Evolutionary conservation across 2,888 invertebrate species (phyloP), one percentile per base, ranked within the genome.

Genomic region (Andricus quercusramuli): DNA sequence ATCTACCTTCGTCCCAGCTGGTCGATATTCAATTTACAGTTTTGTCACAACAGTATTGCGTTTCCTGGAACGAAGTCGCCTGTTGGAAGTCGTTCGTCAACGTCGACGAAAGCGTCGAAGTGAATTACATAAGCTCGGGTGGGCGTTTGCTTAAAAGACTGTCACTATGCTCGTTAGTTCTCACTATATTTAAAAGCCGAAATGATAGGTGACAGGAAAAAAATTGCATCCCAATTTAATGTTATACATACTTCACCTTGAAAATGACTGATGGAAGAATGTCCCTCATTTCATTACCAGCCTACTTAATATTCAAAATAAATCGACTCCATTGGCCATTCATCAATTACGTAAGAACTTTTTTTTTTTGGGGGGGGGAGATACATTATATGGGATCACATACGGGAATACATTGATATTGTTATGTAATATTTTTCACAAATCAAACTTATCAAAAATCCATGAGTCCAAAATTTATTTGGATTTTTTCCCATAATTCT

Each of bases 21-120:
- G 87, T 92, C 92, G 91, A 92, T 92, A 92, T 92, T 91, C 91
- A 91, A 92, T 92, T 91, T 90, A 89, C 91, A 89, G 83, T 91
- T 91, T 90, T 91, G 90, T 91, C 90, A 89, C 91, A 89, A 88
- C 86, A 84, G 81, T 86, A 85, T 84, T 85, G 85, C 83, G 80
- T 85, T 89, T 90, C 90, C 82, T 79, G 83, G 89, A 89, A 90
- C 83, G 80, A 83, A 77, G 79, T 66, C 77, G 80, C 78, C 65
- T 80, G 82, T 68, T 70, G 67, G 77, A 66, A 84, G 84, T 80
- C 84, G 79, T 85, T 82, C 83, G 83, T 84, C 83, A 82, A 78
- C 78, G 80, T 81, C 82, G 80, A 78, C 76, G 64, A 74, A 77
- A 56, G 51, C 62, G 81, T 22, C 59, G 66, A 56, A 62, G 62